Evolutionary conservation across 2,888 invertebrate genomes (phyloP).

Genomic region (Oxystoma pomonae): DNA sequence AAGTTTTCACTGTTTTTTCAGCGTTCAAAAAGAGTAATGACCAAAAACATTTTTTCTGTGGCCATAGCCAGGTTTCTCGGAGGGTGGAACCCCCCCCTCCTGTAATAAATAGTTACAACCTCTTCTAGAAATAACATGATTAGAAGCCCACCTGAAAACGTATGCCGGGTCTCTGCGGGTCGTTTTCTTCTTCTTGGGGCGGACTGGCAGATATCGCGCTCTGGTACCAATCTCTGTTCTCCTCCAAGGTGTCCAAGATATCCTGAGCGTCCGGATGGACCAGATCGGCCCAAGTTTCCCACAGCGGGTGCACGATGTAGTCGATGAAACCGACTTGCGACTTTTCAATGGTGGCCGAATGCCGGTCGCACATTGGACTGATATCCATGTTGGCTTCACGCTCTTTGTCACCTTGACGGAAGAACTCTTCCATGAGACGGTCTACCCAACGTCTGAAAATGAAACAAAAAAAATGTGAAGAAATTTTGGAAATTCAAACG

Average conservation of each 20-base stretch:
- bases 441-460: slow-evolving; percentile 73
- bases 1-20: too few species aligned
- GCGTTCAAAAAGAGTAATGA: too few species aligned
- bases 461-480: too few species aligned
- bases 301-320: slow-evolving; percentile 98
- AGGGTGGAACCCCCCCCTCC: too few species aligned
- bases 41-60: too few species aligned
- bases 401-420: slow-evolving; percentile 96
- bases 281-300: slow-evolving; percentile 99
- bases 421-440: slow-evolving; percentile 97
- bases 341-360: slow-evolving; percentile 96
- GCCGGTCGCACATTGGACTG: slow-evolving; percentile 98
- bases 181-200: slow-evolving; percentile 63
- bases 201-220: slow-evolving; percentile 94
- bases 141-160: slow-evolving; percentile 67
- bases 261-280: slow-evolving; percentile 99
- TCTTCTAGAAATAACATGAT: too few species aligned
- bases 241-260: slow-evolving; percentile 95
- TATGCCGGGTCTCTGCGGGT: slow-evolving; percentile 54
- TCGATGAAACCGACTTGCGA: slow-evolving; percentile 99
- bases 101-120: too few species aligned
- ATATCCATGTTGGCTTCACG: slow-evolving; percentile 94
- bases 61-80: too few species aligned
- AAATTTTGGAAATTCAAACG: too few species aligned
- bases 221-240: slow-evolving; percentile 88